Conservation (phyloP, 1,140 invertebrate species). For the Zaprionus inermis region DNA sequence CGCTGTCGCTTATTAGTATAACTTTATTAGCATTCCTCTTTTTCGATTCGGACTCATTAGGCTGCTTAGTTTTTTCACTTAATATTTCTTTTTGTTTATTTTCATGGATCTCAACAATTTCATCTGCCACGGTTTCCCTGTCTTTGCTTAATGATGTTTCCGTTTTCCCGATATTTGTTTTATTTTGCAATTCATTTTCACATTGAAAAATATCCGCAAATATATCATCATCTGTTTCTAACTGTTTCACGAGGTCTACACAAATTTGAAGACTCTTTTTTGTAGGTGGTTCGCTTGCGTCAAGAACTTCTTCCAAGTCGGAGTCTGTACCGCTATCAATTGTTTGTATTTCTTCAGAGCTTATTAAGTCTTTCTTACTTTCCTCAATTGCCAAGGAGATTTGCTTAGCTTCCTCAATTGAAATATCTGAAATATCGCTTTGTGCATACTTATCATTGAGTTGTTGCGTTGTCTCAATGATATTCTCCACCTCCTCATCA, state of each 20-base stretch:
- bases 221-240: slow-evolving; percentile 87
- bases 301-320: slow-evolving; percentile 35
- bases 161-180: neutral
- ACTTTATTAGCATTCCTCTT: neutral
- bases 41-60: neutral
- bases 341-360: slow-evolving; percentile 7
- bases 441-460: slow-evolving; percentile 48
- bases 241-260: slow-evolving; percentile 68
- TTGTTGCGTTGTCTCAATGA: slow-evolving; percentile 73
- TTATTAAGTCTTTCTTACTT: slow-evolving; percentile 31
- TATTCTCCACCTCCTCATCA: slow-evolving; percentile 87
- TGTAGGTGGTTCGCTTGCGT: slow-evolving; percentile 12
- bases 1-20: slow-evolving; percentile 40
- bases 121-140: neutral
- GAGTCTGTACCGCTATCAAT: slow-evolving; percentile 51
- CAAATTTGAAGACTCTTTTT: slow-evolving; percentile 72
- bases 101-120: neutral
- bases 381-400: slow-evolving; percentile 47
- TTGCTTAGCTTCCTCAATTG: slow-evolving; percentile 53
- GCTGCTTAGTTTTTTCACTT: neutral
- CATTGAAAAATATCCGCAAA: slow-evolving; percentile 88
- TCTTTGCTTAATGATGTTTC: slow-evolving; percentile 34
- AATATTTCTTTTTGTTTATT: neutral
- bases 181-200: slow-evolving; percentile 30
- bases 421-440: slow-evolving; percentile 24